Evolutionary conservation across 2,888 invertebrate genomes (phyloP).

Genomic region (Cantharis lateralis): DNA sequence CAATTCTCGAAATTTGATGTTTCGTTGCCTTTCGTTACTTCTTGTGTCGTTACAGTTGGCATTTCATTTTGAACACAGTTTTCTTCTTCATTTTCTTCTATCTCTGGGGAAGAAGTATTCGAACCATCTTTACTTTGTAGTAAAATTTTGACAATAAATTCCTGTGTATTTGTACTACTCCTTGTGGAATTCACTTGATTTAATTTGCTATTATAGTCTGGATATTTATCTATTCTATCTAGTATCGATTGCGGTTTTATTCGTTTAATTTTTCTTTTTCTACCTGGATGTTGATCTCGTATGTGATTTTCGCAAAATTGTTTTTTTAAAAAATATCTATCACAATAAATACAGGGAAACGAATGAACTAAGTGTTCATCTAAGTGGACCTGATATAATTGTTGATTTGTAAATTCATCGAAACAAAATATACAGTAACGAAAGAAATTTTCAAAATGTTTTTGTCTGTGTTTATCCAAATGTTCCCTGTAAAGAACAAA

Average conservation of each 20-base stretch:
- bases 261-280: slow-evolving; percentile 22
- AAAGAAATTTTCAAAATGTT: slow-evolving; percentile 18
- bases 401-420: slow-evolving; percentile 20
- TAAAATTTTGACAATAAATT: slow-evolving; percentile 17
- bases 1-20: not conserved
- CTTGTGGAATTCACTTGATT: not conserved
- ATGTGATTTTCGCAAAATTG: slow-evolving; percentile 27
- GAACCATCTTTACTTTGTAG: slow-evolving; percentile 7
- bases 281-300: slow-evolving; percentile 24
- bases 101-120: not conserved
- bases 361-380: slow-evolving; percentile 31
- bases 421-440: slow-evolving; percentile 31
- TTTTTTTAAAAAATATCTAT: slow-evolving; percentile 31
- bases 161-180: not conserved
- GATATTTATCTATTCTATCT: slow-evolving; percentile 27
- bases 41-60: not conserved
- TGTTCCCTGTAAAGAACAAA: slow-evolving; percentile 28
- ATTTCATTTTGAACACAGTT: not conserved
- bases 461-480: slow-evolving; percentile 27
- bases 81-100: not conserved
- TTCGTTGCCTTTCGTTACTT: not conserved
- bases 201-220: not conserved
- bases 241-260: slow-evolving; percentile 25
- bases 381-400: slow-evolving; percentile 28
- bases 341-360: slow-evolving; percentile 33